A percentile compares a stretch with the other conserved stretches of the same genome.
Evolutionary conservation across 2,888 invertebrate species (phyloP).

Genomic region (Tholera decimalis): DNA sequence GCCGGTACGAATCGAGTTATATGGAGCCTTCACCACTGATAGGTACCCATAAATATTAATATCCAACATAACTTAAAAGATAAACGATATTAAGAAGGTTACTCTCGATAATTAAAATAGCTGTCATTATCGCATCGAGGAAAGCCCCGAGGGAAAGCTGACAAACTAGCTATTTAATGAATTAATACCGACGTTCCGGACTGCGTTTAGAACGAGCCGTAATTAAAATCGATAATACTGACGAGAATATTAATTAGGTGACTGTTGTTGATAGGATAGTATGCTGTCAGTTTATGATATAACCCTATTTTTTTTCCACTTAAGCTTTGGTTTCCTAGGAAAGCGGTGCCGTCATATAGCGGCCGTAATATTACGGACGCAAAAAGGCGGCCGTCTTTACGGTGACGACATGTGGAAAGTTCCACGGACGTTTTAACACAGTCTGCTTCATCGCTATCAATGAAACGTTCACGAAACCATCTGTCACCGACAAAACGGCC

Average conservation of each 20-base stretch:
- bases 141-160: slow-evolving; percentile 18
- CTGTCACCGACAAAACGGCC: too few species aligned
- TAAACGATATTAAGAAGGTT: slow-evolving; percentile 23
- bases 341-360: too few species aligned
- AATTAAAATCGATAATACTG: slow-evolving; percentile 1
- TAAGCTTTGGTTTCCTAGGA: too few species aligned
- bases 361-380: too few species aligned
- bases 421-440: too few species aligned
- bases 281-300: background rate
- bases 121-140: slow-evolving; percentile 38
- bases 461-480: too few species aligned
- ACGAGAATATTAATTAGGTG: background rate
- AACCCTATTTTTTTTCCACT: too few species aligned
- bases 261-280: background rate
- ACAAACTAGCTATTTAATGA: slow-evolving; percentile 38
- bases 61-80: background rate
- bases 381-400: too few species aligned
- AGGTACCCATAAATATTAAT: slow-evolving; percentile 9
- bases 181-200: slow-evolving; percentile 35
- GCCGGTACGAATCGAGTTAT: too few species aligned
- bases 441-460: too few species aligned
- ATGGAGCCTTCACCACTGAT: too few species aligned
- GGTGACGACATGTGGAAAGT: too few species aligned
- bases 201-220: slow-evolving; percentile 19
- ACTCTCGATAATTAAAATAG: slow-evolving; percentile 42